Base-by-base conservation (phyloP, 2,113 vertebrate genomes). In the Hippolais icterina region DNA sequence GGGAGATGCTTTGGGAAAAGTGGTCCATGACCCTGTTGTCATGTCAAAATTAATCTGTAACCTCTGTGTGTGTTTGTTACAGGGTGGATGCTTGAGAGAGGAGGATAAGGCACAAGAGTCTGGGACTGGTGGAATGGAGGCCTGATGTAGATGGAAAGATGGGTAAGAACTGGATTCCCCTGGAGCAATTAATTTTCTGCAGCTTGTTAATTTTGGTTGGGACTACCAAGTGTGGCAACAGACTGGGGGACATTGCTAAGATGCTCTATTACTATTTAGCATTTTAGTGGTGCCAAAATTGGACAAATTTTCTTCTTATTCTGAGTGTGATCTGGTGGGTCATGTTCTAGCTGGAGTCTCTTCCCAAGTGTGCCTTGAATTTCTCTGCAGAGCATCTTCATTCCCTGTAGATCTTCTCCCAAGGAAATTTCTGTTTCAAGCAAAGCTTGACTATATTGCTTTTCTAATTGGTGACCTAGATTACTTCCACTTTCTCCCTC, bases 61-160 rank as follows among this genome's bases (percentile, higher is more conserved):
- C 57, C 33, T 91, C 59, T 94, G 56, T 92, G 41, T 92, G 0
- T 90, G 63, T 66, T 97, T 93, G 20, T 97, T 93, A 9, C 87
- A 97, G 97, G 95, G 75, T 93, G 88, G 63, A 88, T 94, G 83
- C 89, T 91, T 88, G 91, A 77, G 89, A 96, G 93, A 37, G 84
- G 64, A 85, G 80, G 81, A 94, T 68, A 70, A 96, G 64, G 79
- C 65, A 39, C 83, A 29, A 84, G 77, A 57, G 52, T 66, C 79
- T 89, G 85, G 72, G 82, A 90, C 80, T 21, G 0, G 61, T 93
- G 83, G 59, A 94, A 96, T 96, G 95, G 90, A 95, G 96, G 95
- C 96, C 96, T 97, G 95, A 97, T 96, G 95, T 87, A 90, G 89
- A 94, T 96, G 96, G 93, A 87, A 96, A 96, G 90, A 97, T 97